Percentiles rank a stretch among this genome's conserved stretches.
phyloP scores from a whole-genome alignment of 2,888 invertebrate species.

The Machimus rusticus region DNA sequence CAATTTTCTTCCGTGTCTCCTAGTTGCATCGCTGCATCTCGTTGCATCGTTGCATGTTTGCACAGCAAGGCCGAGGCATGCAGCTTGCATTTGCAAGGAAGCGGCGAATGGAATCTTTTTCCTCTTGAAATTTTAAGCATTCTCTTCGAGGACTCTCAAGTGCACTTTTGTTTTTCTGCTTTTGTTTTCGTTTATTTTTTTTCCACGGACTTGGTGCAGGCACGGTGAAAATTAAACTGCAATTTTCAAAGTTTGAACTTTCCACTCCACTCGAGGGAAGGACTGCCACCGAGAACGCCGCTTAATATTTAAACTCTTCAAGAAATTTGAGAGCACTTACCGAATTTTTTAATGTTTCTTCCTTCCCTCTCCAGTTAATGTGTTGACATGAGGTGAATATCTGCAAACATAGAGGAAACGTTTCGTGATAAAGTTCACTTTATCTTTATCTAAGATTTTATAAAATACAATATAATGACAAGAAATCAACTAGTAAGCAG shows the following conservation, averaged over 20 bases:
- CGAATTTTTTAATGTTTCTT: constrained; percentile 6
- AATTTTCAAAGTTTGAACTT: constrained; percentile 10
- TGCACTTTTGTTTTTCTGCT: constrained; percentile 1
- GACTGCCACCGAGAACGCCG: neutral
- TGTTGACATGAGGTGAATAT: neutral
- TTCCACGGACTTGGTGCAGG: neutral
- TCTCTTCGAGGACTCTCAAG: neutral
- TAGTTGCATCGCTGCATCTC: neutral
- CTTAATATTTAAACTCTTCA: constrained; percentile 21
- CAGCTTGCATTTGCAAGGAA: neutral
- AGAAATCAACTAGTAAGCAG: neutral
- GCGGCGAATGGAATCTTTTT: neutral
- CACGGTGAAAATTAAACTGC: neutral
- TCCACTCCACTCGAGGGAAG: neutral
- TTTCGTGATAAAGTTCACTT: neutral
- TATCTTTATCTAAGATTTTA: neutral
- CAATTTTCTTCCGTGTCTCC: neutral
- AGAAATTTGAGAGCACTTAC: neutral
- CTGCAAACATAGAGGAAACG: neutral
- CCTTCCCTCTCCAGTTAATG: neutral
- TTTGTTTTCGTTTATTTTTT: neutral
- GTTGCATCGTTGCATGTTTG: neutral
- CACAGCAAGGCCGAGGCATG: neutral
- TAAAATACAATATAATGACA: neutral
- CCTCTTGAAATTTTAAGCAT: constrained; percentile 8